Evolutionary conservation across 2,113 vertebrate genomes (phyloP), one percentile per base, ranked within the genome.

Genomic region (Centrocercus urophasianus): DNA sequence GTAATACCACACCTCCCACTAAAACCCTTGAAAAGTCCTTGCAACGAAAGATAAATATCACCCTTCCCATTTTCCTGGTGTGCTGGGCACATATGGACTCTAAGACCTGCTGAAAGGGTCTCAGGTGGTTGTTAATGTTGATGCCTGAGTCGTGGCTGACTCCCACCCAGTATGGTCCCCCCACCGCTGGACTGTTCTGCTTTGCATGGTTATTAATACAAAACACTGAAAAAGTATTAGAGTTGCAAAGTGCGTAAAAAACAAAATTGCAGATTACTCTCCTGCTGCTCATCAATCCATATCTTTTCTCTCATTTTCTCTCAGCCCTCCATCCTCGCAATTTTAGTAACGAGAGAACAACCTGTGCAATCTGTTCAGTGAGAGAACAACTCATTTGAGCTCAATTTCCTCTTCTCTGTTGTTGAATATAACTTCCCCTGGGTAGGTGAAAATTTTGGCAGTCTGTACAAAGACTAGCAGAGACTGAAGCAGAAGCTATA

Each of bases 401-500:
- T 59, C 80, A 28, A 59, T 85, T 78, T 82, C 70, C 95, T 56
- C n/a, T 57, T 34, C 71, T 91, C 88, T 95, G 38, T 3, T 90
- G 32, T 30, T 61, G 43, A 32, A 12, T 71, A 2, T 40, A 73
- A 45, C 56, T 95, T 94, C 30, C 91, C 42, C 66, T 83, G 95
- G 91, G 64, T 77, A 45, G 48, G 56, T 69, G 92, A 52, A 71
- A 67, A 70, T 93, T 91, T 82, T 88, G 92, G 79, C 95, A 95
- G 66, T 1, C 92, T 82, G 61, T 13, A 79, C 70, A 93, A 86
- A 96, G 91, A 47, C 40, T 61, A 71, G 9, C 63, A 87, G 48
- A 54, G 88, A 25, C 75, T 34, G 81, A 89, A 86, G 93, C 93
- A 97, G 95, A 72, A 97, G 96, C 70, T 52, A 61, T 70, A 91